Evolutionary conservation across 35 echinoderm and acorn worm species (phyloP).

Genomic region (Lytechinus variegatus): DNA sequence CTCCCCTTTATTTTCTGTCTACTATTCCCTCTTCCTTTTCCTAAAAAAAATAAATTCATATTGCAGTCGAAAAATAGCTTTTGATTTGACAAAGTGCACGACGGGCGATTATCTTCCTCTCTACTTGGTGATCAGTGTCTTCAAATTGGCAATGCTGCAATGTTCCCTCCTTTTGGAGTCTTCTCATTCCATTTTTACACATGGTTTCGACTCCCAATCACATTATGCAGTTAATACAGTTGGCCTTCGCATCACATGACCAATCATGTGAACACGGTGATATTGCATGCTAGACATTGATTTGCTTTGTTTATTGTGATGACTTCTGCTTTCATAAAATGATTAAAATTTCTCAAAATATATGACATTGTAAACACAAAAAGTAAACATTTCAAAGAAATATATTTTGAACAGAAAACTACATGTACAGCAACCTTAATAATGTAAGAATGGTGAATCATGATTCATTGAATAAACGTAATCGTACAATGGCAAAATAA

Average conservation of each 20-base stretch:
- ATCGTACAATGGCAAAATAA: too few relatives aligned
- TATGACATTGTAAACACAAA: too few relatives aligned
- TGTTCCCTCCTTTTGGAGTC: neutral
- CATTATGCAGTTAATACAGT: neutral
- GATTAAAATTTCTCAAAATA: too few relatives aligned
- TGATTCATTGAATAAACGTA: too few relatives aligned
- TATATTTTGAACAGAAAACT: too few relatives aligned
- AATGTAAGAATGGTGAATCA: too few relatives aligned
- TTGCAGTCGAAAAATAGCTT: neutral
- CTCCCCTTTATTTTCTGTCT: neutral
- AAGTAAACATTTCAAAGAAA: too few relatives aligned
- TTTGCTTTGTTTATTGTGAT: too few relatives aligned
- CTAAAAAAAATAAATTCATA: neutral
- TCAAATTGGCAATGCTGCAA: neutral
- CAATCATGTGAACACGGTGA: neutral
- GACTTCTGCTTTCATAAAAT: too few relatives aligned
- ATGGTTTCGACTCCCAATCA: neutral
- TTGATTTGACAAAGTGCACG: neutral
- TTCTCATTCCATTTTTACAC: neutral
- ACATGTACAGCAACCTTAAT: too few relatives aligned
- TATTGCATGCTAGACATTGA: neutral
- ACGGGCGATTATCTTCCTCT: neutral
- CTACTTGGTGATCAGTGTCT: neutral
- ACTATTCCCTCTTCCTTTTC: neutral
- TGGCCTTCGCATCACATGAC: neutral